These are phyloP conservation scores for Drosophila rufa DNA, from an alignment of 1,140 invertebrate species.

Conservation along the genomic window DNA sequence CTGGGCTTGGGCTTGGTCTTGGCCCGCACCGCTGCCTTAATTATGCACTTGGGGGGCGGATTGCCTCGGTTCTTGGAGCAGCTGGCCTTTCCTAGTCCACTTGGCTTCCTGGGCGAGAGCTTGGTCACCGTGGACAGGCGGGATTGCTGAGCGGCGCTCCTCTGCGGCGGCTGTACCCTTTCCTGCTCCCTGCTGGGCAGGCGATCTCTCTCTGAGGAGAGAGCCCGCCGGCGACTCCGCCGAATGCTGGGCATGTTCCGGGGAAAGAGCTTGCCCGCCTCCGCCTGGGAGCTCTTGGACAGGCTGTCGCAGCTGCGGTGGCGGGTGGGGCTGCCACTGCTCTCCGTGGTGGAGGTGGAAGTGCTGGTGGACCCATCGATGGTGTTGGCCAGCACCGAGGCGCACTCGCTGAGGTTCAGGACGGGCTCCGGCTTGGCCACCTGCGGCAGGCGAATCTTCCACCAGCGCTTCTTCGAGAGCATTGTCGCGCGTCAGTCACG, in stretches of 20 bases:
- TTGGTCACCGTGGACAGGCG: constrained; percentile 70
- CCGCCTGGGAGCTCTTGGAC: constrained; percentile 71
- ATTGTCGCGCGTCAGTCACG: constrained; percentile 50
- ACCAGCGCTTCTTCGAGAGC: constrained; percentile 72
- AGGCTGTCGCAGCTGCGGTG: constrained; percentile 54
- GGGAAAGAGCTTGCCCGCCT: constrained; percentile 74
- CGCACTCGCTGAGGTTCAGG: constrained; percentile 57
- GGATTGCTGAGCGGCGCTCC: constrained; percentile 39
- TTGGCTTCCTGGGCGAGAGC: constrained; percentile 52
- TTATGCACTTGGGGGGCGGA: constrained; percentile 23
- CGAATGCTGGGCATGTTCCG: constrained; percentile 83
- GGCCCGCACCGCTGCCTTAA: constrained; percentile 61
- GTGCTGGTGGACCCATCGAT: constrained; percentile 35
- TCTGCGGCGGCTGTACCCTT: constrained; percentile 36
- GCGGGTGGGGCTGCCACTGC: constrained; percentile 42
- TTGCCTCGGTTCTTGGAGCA: constrained; percentile 62
- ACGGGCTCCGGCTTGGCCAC: constrained; percentile 56
- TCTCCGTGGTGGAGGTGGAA: constrained; percentile 35
- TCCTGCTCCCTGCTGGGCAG: constrained; percentile 27
- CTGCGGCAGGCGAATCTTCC: constrained; percentile 74
- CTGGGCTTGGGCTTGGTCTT: constrained; percentile 63
- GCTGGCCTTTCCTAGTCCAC: constrained; percentile 23
- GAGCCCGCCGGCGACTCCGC: constrained; percentile 62
- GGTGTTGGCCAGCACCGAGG: constrained; percentile 61
- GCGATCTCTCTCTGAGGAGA: constrained; percentile 42